Evolutionary conservation across 23 tunicate genomes (phyloP).

Genomic region (Ciona savignyi): DNA sequence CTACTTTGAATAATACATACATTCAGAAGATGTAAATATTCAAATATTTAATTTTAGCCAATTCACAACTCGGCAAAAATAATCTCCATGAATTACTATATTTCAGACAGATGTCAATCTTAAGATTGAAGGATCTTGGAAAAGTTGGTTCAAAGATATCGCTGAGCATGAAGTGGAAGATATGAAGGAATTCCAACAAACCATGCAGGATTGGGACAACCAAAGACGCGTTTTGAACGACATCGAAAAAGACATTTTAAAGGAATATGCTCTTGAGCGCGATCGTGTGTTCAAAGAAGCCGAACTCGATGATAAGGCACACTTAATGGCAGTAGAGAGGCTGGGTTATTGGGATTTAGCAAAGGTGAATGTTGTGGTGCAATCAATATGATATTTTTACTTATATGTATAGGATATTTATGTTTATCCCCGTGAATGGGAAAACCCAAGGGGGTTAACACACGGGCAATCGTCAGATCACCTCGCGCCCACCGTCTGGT

Average conservation of each 20-base stretch:
- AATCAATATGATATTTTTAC: no score
- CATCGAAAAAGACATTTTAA: slow-evolving; percentile 4
- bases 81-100: no score
- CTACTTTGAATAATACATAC: no score
- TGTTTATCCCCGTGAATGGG: no score
- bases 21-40: no score
- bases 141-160: background rate
- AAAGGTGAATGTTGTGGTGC: no score
- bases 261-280: slow-evolving; percentile 12
- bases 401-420: no score
- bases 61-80: no score
- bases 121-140: slow-evolving; percentile 10
- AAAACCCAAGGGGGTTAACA: no score
- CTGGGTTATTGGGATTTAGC: slow-evolving; percentile 47
- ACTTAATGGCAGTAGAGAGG: slow-evolving; percentile 39
- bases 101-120: background rate
- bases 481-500: no score
- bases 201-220: slow-evolving; percentile 7
- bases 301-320: slow-evolving; percentile 27
- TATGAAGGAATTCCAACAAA: background rate
- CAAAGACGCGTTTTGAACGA: slow-evolving; percentile 10
- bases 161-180: slow-evolving; percentile 20
- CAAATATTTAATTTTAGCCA: no score
- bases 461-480: no score
- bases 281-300: background rate